These are phyloP conservation scores for Habrosyne pyritoides DNA, from an alignment of 2,888 invertebrate species.

Conservation along the genomic window DNA sequence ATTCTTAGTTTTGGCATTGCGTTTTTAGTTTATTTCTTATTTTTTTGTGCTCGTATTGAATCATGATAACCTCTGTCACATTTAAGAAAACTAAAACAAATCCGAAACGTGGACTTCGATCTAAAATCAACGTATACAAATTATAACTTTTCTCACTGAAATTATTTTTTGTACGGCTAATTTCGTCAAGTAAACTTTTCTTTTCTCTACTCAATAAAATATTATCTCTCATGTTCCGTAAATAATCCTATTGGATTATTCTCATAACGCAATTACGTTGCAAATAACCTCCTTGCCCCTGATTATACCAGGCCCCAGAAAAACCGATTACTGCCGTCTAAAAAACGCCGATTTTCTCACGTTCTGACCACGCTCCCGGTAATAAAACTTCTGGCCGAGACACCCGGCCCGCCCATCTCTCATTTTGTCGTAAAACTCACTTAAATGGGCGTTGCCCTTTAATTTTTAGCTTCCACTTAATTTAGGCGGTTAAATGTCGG, in stretches of 20 bases:
- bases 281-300: slow-evolving; percentile 4
- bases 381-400: slow-evolving; percentile 64
- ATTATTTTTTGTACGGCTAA: no score
- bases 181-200: no score
- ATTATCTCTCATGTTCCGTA: not conserved
- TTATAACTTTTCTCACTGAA: no score
- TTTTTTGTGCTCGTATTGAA: no score
- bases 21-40: no score
- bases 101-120: no score
- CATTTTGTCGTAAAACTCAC: slow-evolving; percentile 54
- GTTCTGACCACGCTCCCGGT: slow-evolving; percentile 29
- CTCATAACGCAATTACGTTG: slow-evolving; percentile 12
- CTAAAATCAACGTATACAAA: no score
- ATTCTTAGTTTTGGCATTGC: no score
- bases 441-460: slow-evolving; percentile 43
- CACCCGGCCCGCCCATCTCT: slow-evolving; percentile 60
- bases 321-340: slow-evolving; percentile 26
- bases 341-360: slow-evolving; percentile 33
- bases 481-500: slow-evolving; percentile 13
- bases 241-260: not conserved
- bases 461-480: slow-evolving; percentile 45
- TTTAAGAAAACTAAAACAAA: no score
- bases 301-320: slow-evolving; percentile 24
- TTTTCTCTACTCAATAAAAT: no score
- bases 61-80: no score